Conservation (phyloP, 2,888 invertebrate species). For the Sinohyriopsis cumingii region DNA sequence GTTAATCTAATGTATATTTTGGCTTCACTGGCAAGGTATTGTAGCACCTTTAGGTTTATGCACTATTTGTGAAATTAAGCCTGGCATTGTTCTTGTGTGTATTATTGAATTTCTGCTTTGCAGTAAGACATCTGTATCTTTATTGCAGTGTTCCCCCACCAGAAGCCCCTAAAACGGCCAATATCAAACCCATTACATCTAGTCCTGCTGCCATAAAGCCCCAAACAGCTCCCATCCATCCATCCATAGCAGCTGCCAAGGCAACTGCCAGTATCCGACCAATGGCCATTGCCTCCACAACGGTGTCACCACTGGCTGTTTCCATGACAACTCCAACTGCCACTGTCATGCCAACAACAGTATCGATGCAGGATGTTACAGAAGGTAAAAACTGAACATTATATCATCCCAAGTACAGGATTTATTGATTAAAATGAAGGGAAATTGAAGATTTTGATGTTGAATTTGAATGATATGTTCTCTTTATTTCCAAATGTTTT, state of each 20-base stretch:
- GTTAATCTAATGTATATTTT: too few species aligned
- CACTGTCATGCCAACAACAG: constrained; percentile 70
- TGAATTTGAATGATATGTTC: too few species aligned
- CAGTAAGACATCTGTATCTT: background rate
- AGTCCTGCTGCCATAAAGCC: constrained; percentile 66
- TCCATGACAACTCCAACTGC: constrained; percentile 62
- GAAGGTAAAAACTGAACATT: constrained; percentile 35
- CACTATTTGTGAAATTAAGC: too few species aligned
- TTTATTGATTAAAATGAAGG: too few species aligned
- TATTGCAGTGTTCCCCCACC: constrained; percentile 49
- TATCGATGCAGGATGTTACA: constrained; percentile 50
- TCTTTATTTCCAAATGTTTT: too few species aligned
- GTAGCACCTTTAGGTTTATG: too few species aligned
- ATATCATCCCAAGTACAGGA: background rate
- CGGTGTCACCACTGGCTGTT: constrained; percentile 44
- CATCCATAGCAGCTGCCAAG: constrained; percentile 75
- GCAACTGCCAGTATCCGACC: constrained; percentile 94
- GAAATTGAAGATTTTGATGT: too few species aligned
- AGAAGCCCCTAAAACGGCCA: constrained; percentile 84
- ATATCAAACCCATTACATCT: constrained; percentile 95
- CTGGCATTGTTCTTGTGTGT: background rate
- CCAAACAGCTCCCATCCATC: constrained; percentile 57
- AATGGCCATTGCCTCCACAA: constrained; percentile 80
- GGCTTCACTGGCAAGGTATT: too few species aligned
- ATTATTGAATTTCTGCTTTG: too few species aligned